Percentiles rank a stretch among this genome's conserved stretches.
phyloP scores from a whole-genome alignment of 2,113 vertebrate genomes.

The Struthio camelus region DNA sequence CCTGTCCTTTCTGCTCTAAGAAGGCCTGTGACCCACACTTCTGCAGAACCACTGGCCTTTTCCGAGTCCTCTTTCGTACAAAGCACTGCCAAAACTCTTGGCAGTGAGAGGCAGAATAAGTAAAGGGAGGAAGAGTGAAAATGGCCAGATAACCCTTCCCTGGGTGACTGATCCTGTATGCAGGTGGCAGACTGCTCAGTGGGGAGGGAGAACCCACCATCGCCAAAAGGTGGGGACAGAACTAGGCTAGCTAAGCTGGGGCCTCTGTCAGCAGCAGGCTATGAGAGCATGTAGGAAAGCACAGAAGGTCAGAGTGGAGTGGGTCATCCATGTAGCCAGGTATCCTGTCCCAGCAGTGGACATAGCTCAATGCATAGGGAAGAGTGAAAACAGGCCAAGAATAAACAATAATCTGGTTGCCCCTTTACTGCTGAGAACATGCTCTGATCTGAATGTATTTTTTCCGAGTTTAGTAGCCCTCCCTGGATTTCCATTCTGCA shows the following conservation, averaged over 20 bases:
- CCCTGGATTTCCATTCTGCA: background rate
- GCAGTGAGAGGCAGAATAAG: background rate
- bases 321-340: background rate
- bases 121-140: background rate
- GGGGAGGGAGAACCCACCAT: background rate
- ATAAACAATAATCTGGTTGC: background rate
- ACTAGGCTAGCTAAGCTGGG: no score
- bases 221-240: no score
- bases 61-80: background rate
- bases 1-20: background rate
- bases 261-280: background rate
- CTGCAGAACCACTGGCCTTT: background rate
- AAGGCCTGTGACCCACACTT: background rate
- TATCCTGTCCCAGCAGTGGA: background rate
- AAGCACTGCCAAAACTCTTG: background rate
- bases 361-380: background rate
- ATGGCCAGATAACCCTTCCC: background rate
- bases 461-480: background rate
- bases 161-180: fast-evolving
- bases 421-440: background rate
- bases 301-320: no score
- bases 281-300: background rate
- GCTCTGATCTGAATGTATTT: no score
- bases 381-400: background rate
- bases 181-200: fast-evolving